Evolutionary conservation across 2,888 invertebrate species (phyloP).

Genomic region (Drosophila anomalata): DNA sequence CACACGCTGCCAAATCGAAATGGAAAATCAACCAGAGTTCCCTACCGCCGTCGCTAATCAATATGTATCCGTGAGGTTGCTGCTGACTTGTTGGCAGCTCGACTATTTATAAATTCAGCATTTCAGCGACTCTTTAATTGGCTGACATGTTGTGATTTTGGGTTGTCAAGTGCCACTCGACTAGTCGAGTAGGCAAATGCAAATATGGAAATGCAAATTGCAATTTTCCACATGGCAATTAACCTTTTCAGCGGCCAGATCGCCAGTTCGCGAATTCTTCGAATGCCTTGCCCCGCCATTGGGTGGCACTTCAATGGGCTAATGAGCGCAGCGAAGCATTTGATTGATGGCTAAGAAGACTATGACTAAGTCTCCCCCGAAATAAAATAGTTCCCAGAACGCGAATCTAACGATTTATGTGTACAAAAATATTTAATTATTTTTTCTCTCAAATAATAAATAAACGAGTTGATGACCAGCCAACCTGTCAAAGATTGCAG

Average conservation of each 20-base stretch:
- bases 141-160: slow-evolving; percentile 75
- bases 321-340: slow-evolving; percentile 20
- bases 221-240: slow-evolving; percentile 44
- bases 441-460: slow-evolving; percentile 36
- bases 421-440: slow-evolving; percentile 36
- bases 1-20: slow-evolving; percentile 46
- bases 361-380: slow-evolving; percentile 2
- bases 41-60: slow-evolving; percentile 45
- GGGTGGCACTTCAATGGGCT: slow-evolving; percentile 21
- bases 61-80: slow-evolving; percentile 49
- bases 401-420: slow-evolving; percentile 25
- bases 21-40: slow-evolving; percentile 54
- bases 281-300: neutral
- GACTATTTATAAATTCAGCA: slow-evolving; percentile 47
- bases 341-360: slow-evolving; percentile 27
- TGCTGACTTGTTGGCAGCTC: slow-evolving; percentile 33
- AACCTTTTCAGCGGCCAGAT: slow-evolving; percentile 6
- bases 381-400: slow-evolving; percentile 32
- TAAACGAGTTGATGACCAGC: slow-evolving; percentile 29
- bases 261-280: neutral
- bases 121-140: slow-evolving; percentile 73
- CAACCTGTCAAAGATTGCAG: slow-evolving; percentile 6
- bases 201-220: slow-evolving; percentile 31
- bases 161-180: slow-evolving; percentile 55
- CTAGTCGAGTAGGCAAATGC: neutral